Percentiles rank a stretch among this genome's conserved stretches.
Conservation (phyloP, 2,888 invertebrate species). For the Heliconius ethilla region DNA sequence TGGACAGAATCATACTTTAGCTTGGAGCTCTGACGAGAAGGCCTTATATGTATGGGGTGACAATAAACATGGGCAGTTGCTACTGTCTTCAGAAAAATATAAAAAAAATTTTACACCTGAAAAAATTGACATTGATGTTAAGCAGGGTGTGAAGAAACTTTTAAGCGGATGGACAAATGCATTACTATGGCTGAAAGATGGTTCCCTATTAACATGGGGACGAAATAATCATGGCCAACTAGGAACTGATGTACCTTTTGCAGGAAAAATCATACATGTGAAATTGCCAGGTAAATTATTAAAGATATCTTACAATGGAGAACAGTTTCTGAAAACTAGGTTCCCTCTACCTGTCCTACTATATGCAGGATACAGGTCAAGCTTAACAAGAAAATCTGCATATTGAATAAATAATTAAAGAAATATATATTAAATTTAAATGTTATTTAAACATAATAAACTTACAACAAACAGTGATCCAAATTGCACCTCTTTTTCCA, state of each 20-base stretch:
- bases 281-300: constrained; percentile 66
- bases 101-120: constrained; percentile 77
- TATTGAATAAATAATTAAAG: background rate
- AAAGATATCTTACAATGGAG: background rate
- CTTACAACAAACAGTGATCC: background rate
- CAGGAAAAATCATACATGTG: constrained; percentile 63
- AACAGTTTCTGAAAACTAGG: background rate
- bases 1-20: constrained; percentile 91
- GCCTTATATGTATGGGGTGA: constrained; percentile 90
- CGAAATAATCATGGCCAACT: constrained; percentile 91
- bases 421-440: background rate
- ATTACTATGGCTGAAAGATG: constrained; percentile 83
- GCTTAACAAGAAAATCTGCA: background rate
- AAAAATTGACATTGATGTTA: constrained; percentile 80
- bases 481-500: background rate
- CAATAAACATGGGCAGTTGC: constrained; percentile 91
- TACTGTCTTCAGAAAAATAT: constrained; percentile 79
- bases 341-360: background rate
- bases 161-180: constrained; percentile 91
- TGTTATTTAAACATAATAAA: background rate
- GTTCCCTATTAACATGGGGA: constrained; percentile 88
- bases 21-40: constrained; percentile 78
- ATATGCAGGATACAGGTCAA: background rate
- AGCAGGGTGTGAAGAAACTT: constrained; percentile 80
- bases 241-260: constrained; percentile 71